Evolutionary conservation across 1,140 invertebrate species (phyloP).

Genomic region (Stegodyphus dumicola): DNA sequence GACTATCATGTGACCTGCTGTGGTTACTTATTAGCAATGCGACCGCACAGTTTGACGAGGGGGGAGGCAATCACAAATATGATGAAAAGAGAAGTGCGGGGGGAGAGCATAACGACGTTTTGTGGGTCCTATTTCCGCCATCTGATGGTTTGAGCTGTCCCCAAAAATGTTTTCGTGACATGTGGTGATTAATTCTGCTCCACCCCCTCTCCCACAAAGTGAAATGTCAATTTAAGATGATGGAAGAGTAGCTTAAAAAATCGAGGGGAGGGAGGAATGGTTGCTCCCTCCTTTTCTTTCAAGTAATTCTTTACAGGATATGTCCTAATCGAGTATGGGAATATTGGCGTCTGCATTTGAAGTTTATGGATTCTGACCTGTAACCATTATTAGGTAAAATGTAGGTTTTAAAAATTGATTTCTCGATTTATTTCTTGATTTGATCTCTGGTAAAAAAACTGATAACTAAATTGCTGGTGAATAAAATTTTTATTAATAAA

Average conservation of each 20-base stretch:
- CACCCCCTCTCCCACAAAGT: background rate
- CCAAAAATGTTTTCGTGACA: slow-evolving; percentile 56
- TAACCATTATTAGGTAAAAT: too few relatives aligned
- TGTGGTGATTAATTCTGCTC: slow-evolving; percentile 48
- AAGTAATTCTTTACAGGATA: too few relatives aligned
- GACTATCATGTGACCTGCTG: background rate
- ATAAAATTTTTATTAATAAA: too few relatives aligned
- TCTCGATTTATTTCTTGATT: too few relatives aligned
- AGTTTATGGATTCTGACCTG: too few relatives aligned
- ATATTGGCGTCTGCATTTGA: too few relatives aligned
- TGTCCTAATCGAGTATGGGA: too few relatives aligned
- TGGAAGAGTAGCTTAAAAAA: slow-evolving; percentile 43
- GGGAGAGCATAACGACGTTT: background rate
- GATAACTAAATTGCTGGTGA: too few relatives aligned
- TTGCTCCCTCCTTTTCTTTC: too few relatives aligned
- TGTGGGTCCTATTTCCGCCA: slow-evolving; percentile 8
- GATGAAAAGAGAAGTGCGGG: background rate
- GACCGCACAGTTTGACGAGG: background rate
- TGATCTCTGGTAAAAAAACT: too few relatives aligned
- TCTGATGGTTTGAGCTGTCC: slow-evolving; percentile 19
- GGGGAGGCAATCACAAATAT: background rate
- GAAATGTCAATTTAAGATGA: slow-evolving; percentile 52
- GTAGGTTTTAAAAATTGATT: too few relatives aligned
- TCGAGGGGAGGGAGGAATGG: background rate
- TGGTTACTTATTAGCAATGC: background rate